These are phyloP conservation scores for Xenopus tropicalis DNA, from an alignment of 2,113 vertebrate species.

Conservation along the genomic window UCB_Xtro_10.0 CM004448.2:97603501-97604000, in stretches of 20 bases:
- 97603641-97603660: constrained; percentile 43
- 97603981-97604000: too few species aligned
- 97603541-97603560: constrained; percentile 36
- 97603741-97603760: constrained; percentile 36
- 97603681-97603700: constrained; percentile 41
- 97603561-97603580: constrained; percentile 43
- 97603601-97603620: constrained; percentile 42
- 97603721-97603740: constrained; percentile 45
- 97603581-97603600: constrained; percentile 43
- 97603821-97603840: background rate
- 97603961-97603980: too few species aligned
- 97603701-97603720: constrained; percentile 36
- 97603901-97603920: too few species aligned
- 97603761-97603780: constrained; percentile 16
- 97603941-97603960: too few species aligned
- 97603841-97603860: too few species aligned
- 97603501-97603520: constrained; percentile 43
- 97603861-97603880: too few species aligned
- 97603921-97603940: too few species aligned
- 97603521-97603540: constrained; percentile 46
- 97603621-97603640: constrained; percentile 45
- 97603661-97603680: constrained; percentile 42
- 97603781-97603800: background rate
- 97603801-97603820: background rate
- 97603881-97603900: too few species aligned